phyloP scores from a whole-genome alignment of 2,797 vertebrate species.

The Gymnoscopelus braueri region DNA sequence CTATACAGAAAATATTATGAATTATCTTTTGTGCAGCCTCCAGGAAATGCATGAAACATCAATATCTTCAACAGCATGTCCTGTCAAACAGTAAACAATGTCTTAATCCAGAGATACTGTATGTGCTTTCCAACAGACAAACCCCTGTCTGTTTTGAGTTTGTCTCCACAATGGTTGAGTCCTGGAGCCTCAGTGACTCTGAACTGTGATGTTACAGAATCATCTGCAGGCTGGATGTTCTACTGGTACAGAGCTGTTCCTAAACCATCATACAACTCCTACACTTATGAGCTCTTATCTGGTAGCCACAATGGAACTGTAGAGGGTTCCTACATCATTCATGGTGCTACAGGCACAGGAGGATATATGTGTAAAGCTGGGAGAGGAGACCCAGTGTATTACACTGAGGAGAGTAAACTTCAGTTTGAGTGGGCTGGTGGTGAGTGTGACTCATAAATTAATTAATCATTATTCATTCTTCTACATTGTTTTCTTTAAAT shows the following conservation, averaged over 20 bases:
- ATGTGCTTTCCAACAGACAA: conserved; percentile 9
- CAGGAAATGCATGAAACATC: background rate
- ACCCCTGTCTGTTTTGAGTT: conserved; percentile 25
- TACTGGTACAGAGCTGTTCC: conserved; percentile 53
- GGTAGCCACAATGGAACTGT: conserved; percentile 29
- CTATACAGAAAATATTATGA: no score
- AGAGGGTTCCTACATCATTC: conserved; percentile 27
- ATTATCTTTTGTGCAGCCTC: no score
- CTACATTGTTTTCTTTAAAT: no score
- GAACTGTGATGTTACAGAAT: conserved; percentile 25
- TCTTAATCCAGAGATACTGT: background rate
- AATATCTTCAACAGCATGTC: background rate
- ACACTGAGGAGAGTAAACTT: background rate
- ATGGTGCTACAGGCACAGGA: conserved; percentile 37
- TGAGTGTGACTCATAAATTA: no score
- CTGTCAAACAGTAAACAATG: background rate
- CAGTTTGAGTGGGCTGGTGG: conserved; percentile 45
- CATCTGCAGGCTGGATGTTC: conserved; percentile 55
- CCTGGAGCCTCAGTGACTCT: conserved; percentile 54
- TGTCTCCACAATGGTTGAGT: conserved; percentile 54
- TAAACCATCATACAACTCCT: background rate
- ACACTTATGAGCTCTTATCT: conserved; percentile 36
- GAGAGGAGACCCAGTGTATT: conserved; percentile 46
- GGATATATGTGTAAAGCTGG: conserved; percentile 52
- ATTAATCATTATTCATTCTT: no score